Percentiles rank a stretch among this genome's conserved stretches.
phyloP scores from a whole-genome alignment of 1,140 invertebrate species.

The Penaeus japonicus region DNA sequence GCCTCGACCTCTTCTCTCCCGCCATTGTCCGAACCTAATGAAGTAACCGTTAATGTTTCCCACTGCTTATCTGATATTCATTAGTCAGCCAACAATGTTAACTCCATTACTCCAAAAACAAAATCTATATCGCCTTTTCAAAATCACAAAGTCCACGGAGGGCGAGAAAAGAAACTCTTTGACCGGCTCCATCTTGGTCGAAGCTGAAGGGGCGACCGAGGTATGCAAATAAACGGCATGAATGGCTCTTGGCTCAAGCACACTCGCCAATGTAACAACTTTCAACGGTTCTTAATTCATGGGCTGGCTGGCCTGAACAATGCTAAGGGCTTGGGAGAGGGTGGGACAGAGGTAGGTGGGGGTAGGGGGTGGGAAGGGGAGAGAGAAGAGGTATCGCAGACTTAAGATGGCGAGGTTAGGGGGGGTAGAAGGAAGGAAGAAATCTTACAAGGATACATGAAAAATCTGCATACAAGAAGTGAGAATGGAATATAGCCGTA shows the following conservation, averaged over 20 bases:
- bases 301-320: conserved; percentile 18
- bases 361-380: background rate
- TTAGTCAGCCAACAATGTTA: background rate
- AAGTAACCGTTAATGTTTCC: conserved; percentile 24
- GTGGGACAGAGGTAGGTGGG: background rate
- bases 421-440: background rate
- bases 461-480: no score
- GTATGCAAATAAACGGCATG: conserved; percentile 30
- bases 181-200: background rate
- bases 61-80: background rate
- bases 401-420: background rate
- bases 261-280: conserved; percentile 35
- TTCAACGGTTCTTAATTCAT: conserved; percentile 45
- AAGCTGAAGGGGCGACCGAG: background rate
- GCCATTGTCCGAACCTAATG: conserved; percentile 6
- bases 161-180: background rate
- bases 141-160: conserved; percentile 10
- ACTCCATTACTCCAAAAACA: background rate
- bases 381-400: background rate
- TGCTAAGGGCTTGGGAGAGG: background rate
- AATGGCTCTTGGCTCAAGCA: conserved; percentile 8
- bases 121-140: conserved; percentile 22
- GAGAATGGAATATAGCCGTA: no score
- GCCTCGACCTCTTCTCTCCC: background rate
- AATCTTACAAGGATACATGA: background rate